Evolutionary conservation across 2,888 invertebrate species (phyloP).

Genomic region (Frankliniella fusca): DNA sequence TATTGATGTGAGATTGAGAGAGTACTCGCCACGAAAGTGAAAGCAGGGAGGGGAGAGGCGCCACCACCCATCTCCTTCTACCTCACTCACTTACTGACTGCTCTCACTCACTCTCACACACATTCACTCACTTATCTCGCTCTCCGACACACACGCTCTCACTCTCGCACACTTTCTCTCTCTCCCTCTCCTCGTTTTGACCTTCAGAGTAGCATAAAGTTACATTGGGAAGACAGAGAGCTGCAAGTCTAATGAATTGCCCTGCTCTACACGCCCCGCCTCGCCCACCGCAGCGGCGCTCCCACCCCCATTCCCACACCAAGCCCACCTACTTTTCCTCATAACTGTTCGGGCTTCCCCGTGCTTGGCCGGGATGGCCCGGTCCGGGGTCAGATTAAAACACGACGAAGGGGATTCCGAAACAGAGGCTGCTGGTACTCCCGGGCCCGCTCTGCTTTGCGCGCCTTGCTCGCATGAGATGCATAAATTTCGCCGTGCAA

Average conservation of each 20-base stretch:
- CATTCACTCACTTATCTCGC: neutral
- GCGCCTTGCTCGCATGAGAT: neutral
- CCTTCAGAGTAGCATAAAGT: neutral
- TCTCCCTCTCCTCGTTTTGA: neutral
- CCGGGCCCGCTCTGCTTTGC: no score
- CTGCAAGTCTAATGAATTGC: constrained; percentile 12
- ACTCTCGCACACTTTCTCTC: neutral
- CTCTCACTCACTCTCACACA: no score
- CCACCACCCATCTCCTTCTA: no score
- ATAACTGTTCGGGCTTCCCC: neutral
- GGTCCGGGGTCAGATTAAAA: neutral
- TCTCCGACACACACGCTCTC: neutral
- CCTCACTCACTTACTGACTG: no score
- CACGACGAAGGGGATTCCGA: neutral
- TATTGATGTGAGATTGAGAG: no score
- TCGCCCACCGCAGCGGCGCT: neutral
- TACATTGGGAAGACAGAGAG: neutral
- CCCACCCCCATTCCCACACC: neutral
- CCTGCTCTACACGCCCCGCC: neutral
- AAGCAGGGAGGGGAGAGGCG: no score
- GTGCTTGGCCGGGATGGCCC: no score
- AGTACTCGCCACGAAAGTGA: no score
- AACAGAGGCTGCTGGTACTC: neutral
- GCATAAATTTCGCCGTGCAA: constrained; percentile 9
- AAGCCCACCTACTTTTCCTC: neutral